Base-by-base conservation (phyloP, 1,140 invertebrate species). In the Lanistes nyassanus region DNA sequence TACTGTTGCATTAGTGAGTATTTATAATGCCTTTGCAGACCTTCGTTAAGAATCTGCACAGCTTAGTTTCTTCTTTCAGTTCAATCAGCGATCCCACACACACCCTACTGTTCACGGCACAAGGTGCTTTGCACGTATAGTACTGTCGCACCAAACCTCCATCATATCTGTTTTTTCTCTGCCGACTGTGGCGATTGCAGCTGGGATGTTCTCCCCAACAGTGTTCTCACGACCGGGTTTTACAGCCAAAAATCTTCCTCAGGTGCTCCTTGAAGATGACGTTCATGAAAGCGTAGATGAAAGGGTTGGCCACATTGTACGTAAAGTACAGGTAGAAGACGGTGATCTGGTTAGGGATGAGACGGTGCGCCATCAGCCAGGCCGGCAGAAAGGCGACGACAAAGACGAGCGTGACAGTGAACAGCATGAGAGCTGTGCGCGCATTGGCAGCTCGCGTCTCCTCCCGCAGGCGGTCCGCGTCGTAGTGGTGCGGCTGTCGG, bases 251-350 rank as follows among this genome's bases (percentile, higher is more conserved):
- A 13, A 86, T 78, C 53, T 79, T 81, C 23, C 67, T 65, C 76
- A 87, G 71, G 70, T 85, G 82, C 3, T 82, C 75, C 56, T 87
- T 77, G 76, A 89, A 89, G 55, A 85, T 87, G 67, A 82, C 80
- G 72, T 87, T 87, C 86, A 87, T 85, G 71, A 87, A 86, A 47
- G 83, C 84, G 76, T 86, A 87, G 56, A 87, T 86, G 60, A 86
- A 81, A n/a, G 86, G 86, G 77, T 87, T 87, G 60, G 82, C 81
- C 31, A 85, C 85, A 73, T 87, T 87, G 76, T 87, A 86, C 21
- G 77, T 80, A 74, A 87, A 87, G 76, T 87, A 86, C 51, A 85
- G 67, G 66, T 86, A 86, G 76, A 86, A 87, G n/a, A 85, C 58
- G 4, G 81, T 66, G 2, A 76, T 51, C 62, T 81, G 81, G 56